Evolutionary conservation across 64 coral and sea anemone species (phyloP).

Genomic region (Montipora cactus): DNA sequence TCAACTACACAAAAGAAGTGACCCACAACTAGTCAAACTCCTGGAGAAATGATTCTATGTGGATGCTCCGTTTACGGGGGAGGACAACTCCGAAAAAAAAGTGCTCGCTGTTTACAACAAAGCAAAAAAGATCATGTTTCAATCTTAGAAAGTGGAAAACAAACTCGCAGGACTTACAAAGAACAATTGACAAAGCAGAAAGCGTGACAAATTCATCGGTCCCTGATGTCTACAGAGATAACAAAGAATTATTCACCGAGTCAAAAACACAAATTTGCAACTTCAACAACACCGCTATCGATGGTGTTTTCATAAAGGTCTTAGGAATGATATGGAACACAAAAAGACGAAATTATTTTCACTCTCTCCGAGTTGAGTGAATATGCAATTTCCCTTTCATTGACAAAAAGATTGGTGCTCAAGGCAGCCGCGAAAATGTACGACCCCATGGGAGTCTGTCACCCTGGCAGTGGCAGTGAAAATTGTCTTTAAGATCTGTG

Average conservation of each 20-base stretch:
- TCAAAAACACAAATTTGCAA: background rate
- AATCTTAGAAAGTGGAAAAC: constrained; percentile 69
- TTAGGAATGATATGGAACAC: background rate
- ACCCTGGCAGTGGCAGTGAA: too few relatives aligned
- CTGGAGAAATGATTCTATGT: constrained; percentile 47
- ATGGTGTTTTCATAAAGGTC: background rate
- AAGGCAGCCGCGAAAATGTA: background rate
- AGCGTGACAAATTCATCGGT: background rate
- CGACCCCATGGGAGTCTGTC: too few relatives aligned
- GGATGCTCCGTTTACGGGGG: constrained; percentile 23
- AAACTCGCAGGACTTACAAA: constrained; percentile 28
- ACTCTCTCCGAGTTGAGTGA: constrained; percentile 1
- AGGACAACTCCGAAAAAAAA: constrained; percentile 14
- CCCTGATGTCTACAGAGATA: background rate
- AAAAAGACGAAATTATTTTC: constrained; percentile 18
- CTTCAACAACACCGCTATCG: background rate
- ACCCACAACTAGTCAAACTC: constrained; percentile 43
- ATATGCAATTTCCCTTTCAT: background rate
- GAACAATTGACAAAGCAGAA: constrained; percentile 13
- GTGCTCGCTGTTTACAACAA: constrained; percentile 31
- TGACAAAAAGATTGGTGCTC: constrained; percentile 30
- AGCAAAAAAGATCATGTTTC: constrained; percentile 58
- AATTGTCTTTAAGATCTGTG: too few relatives aligned
- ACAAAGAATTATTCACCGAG: background rate
- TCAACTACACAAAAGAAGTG: constrained; percentile 19